phyloP scores from a whole-genome alignment of 2,113 vertebrate species.

The Alethe diademata region DNA sequence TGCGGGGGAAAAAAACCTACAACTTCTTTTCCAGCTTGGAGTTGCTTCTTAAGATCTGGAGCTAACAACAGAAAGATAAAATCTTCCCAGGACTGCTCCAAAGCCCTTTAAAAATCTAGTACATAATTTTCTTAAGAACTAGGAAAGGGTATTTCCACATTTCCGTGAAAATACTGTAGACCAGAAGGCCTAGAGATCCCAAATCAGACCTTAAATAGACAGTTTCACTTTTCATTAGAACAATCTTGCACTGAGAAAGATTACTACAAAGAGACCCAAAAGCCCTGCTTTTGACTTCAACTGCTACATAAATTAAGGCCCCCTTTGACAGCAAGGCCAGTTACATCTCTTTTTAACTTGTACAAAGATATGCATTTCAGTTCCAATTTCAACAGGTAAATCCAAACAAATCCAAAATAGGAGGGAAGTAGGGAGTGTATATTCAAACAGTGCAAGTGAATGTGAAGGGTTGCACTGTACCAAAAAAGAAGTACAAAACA shows the following conservation, averaged over 20 bases:
- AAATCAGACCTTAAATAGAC: neutral
- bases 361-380: neutral
- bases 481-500: neutral
- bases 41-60: neutral
- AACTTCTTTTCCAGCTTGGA: neutral
- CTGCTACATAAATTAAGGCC: neutral
- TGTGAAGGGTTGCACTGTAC: neutral
- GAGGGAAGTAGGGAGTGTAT: rapidly evolving
- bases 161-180: neutral
- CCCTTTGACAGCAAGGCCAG: neutral
- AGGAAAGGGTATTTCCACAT: neutral
- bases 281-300: neutral
- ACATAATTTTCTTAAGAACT: neutral
- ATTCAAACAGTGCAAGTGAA: neutral
- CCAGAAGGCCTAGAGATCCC: neutral
- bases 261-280: neutral
- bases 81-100: neutral
- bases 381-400: neutral
- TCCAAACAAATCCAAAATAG: neutral
- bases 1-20: neutral
- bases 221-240: neutral
- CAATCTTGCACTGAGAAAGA: neutral
- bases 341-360: neutral
- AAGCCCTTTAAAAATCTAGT: neutral
- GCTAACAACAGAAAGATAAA: neutral